phyloP scores from a whole-genome alignment of 23 tunicate genomes.

The Halocynthia aurantium region DNA sequence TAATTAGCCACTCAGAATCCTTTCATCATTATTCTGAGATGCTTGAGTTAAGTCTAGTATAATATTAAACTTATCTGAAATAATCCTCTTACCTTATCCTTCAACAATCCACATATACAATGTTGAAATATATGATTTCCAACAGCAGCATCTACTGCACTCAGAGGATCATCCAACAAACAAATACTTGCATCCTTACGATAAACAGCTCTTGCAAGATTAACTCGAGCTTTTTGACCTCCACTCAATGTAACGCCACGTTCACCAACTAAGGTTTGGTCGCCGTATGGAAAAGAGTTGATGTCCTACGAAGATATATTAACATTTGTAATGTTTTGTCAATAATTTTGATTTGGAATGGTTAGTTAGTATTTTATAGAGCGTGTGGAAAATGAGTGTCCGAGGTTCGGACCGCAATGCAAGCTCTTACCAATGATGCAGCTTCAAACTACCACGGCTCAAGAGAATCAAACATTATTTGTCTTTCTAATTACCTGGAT shows the following conservation, averaged over 20 bases:
- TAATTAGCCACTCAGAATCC: no score
- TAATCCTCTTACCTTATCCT: constrained; percentile 32
- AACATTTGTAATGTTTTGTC: neutral
- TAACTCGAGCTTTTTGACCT: constrained; percentile 94
- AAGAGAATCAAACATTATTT: no score
- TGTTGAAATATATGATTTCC: constrained; percentile 61
- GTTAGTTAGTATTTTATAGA: no score
- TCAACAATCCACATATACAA: constrained; percentile 65
- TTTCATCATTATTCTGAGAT: neutral
- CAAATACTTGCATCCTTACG: constrained; percentile 40
- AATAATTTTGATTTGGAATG: no score
- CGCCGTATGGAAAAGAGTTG: constrained; percentile 49
- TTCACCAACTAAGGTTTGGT: constrained; percentile 84
- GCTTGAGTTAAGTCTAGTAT: no score
- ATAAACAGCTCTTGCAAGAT: constrained; percentile 85
- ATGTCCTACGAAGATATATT: constrained; percentile 32
- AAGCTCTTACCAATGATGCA: no score
- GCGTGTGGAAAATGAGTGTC: no score
- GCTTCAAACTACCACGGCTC: no score
- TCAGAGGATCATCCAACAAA: constrained; percentile 89
- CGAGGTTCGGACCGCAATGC: no score
- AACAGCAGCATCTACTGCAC: constrained; percentile 90
- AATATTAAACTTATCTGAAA: no score
- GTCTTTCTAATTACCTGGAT: neutral
- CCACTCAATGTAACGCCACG: constrained; percentile 92